Percentiles rank a stretch among this genome's conserved stretches.
Conservation (phyloP, 1,140 invertebrate species). For the Platorchestia sp. region DNA sequence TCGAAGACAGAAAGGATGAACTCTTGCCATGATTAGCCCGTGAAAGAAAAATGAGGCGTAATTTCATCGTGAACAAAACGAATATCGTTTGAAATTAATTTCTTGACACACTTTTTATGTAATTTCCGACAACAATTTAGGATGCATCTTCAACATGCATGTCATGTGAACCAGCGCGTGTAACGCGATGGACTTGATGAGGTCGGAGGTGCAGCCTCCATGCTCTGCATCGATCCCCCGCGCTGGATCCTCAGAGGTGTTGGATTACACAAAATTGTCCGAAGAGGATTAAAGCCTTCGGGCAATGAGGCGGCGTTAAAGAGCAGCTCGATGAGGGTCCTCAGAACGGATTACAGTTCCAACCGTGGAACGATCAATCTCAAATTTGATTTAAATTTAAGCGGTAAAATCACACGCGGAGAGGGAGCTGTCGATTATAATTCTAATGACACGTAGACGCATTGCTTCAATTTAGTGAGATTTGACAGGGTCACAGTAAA, state of each 20-base stretch:
- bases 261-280: conserved; percentile 27
- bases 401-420: not conserved
- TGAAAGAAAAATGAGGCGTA: not conserved
- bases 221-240: not conserved
- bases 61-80: not conserved
- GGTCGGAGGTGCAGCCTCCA: not conserved
- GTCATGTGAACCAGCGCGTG: not conserved
- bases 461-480: too few species aligned
- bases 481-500: too few species aligned
- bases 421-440: not conserved
- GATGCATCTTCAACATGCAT: not conserved
- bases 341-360: not conserved
- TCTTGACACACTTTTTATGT: not conserved
- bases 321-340: conserved; percentile 28
- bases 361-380: conserved; percentile 11
- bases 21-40: not conserved
- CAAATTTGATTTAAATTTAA: not conserved
- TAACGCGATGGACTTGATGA: not conserved
- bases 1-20: not conserved
- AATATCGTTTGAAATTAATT: not conserved
- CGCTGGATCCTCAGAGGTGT: not conserved
- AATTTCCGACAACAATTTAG: not conserved
- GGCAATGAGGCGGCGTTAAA: conserved; percentile 42
- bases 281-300: conserved; percentile 10
- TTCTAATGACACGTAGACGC: too few species aligned